A percentile compares a stretch with the other conserved stretches of the same genome.
Conservation (phyloP, 2,888 invertebrate genomes). For the Cryptophagus acutangulus region DNA sequence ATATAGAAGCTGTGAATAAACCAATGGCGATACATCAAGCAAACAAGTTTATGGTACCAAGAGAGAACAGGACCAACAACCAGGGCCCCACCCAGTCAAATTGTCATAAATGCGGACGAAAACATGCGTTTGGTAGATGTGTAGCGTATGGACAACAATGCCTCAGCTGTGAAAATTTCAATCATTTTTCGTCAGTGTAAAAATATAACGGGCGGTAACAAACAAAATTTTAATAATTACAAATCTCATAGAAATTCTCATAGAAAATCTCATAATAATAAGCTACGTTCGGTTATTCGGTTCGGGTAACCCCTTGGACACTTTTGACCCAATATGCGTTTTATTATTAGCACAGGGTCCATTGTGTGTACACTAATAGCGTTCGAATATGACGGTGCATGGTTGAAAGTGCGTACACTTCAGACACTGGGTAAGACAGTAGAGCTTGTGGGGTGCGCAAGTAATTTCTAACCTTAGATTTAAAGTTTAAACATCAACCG, state of each 20-base stretch:
- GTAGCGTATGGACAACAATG: constrained; percentile 18
- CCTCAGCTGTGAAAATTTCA: constrained; percentile 13
- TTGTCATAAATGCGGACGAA: constrained; percentile 3
- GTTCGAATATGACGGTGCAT: not conserved
- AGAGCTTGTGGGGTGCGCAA: not conserved
- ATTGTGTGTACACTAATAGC: not conserved
- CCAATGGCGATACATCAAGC: too few species aligned
- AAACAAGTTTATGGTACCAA: not conserved
- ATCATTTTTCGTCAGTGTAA: constrained; percentile 18
- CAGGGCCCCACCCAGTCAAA: not conserved
- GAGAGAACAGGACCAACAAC: not conserved
- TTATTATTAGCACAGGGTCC: not conserved
- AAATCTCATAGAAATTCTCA: not conserved
- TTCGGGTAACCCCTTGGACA: not conserved
- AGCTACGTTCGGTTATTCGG: constrained; percentile 1
- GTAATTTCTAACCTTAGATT: too few species aligned
- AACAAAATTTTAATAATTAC: not conserved
- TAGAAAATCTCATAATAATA: too few species aligned
- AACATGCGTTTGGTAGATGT: constrained; percentile 13
- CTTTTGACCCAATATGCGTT: constrained; percentile 1
- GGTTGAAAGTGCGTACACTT: not conserved
- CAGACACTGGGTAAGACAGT: not conserved
- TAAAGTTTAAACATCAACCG: too few species aligned
- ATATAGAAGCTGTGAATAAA: not conserved
- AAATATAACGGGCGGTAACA: constrained; percentile 1